These are phyloP conservation scores for Cnemophilus loriae DNA, from an alignment of 2,113 vertebrate genomes.

Conservation along the genomic window DNA sequence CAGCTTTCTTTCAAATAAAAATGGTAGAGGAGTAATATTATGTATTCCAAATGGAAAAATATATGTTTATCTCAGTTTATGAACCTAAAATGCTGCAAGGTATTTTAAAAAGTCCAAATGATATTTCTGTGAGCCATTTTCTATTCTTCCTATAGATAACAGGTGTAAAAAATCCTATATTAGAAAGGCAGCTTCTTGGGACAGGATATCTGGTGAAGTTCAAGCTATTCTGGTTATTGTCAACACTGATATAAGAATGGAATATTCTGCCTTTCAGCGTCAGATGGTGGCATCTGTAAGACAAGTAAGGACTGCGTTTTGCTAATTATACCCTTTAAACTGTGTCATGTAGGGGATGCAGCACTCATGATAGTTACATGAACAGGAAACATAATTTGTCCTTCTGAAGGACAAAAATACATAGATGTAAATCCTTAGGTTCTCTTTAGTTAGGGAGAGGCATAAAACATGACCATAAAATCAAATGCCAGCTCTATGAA, in stretches of 20 bases:
- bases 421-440: neutral
- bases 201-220: neutral
- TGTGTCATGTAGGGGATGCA: neutral
- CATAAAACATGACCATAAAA: neutral
- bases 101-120: neutral
- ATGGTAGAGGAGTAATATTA: neutral
- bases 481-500: neutral
- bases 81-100: neutral
- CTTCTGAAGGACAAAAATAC: constrained; percentile 6
- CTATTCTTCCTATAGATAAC: neutral
- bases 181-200: neutral
- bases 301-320: neutral
- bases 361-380: neutral
- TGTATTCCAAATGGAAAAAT: neutral
- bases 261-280: neutral
- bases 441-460: neutral
- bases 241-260: neutral
- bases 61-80: neutral
- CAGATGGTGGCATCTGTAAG: constrained; percentile 4
- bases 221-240: constrained; percentile 10
- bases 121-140: neutral
- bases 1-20: neutral
- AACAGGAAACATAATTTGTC: neutral
- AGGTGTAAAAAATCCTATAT: neutral
- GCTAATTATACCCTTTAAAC: constrained; percentile 33